Evolutionary conservation across 2,797 vertebrate genomes (phyloP), one percentile per base, ranked within the genome.

Genomic region (Trichosurus vulpecula): DNA sequence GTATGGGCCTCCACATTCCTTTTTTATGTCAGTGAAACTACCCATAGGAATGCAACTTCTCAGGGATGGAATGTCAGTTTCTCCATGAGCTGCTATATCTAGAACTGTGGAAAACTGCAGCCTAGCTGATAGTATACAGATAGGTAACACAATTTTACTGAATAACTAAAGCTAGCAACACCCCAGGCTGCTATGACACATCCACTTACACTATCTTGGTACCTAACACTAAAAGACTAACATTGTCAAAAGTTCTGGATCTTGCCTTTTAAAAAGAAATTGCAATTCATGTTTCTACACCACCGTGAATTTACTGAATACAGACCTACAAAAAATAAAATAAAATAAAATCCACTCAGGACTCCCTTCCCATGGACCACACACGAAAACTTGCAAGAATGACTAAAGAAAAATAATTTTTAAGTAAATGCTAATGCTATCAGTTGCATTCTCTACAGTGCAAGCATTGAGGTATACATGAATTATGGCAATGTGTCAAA

Each of bases 31-130:
- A 98, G 97, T 97, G 98, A 94, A 96, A 98, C 92, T 98, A 96
- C 98, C 96, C 97, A 96, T 98, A 97, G 99, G 99, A 99, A 99
- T 99, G 98, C 98, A 98, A 98, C 98, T 99, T 98, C 97, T 98
- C 97, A 58, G 91, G 90, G 54, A 31, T 95, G 97, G 98, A 99
- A 99, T 98, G 98, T 97, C 98, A 98, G 98, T 94, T 93, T 97
- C 98, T 97, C 99, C 98, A 98, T 98, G 98, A 98, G 97, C 97
- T 97, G 97, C 51, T 97, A 98, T 96, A 98, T 97, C 96, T 94
- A 74, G 95, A 87, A 11, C 93, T 56, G 93, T 94, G 95, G 54
- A 58, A 97, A 97, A 96, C 52, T 94, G 91, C 87, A 95, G n/a
- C 58, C 2, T 0, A 53, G 0, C 52, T n/a, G 54, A 35, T 27